Evolutionary conservation across 2,113 vertebrate species (phyloP).

Genomic region (Proterorhinus semilunaris): DNA sequence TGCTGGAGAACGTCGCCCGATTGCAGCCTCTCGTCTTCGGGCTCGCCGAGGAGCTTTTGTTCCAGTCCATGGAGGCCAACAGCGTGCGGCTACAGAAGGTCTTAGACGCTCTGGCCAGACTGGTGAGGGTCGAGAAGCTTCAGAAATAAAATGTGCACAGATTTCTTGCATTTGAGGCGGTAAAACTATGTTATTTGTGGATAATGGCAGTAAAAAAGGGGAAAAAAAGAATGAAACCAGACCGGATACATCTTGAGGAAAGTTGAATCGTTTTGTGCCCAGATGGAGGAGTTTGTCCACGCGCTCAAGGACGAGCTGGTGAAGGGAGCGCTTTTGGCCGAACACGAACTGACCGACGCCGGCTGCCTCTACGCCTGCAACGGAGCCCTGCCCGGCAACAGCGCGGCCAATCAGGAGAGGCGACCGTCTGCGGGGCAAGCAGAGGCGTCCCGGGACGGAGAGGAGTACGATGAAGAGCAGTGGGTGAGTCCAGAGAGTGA

Average conservation of each 20-base stretch:
- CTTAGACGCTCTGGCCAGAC: constrained; percentile 24
- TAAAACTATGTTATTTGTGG: no score
- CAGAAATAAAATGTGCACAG: no score
- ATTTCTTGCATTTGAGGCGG: no score
- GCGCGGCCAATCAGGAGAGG: constrained; percentile 47
- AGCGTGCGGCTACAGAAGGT: constrained; percentile 18
- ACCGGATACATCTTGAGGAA: no score
- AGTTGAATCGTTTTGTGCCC: neutral
- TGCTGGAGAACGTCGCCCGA: constrained; percentile 44
- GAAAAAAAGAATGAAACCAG: no score
- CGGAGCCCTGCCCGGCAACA: constrained; percentile 25
- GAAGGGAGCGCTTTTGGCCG: constrained; percentile 80
- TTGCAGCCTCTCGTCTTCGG: constrained; percentile 64
- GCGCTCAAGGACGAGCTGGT: constrained; percentile 89
- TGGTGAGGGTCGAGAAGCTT: constrained; percentile 28
- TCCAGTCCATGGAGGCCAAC: constrained; percentile 42
- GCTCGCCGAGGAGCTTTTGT: constrained; percentile 56
- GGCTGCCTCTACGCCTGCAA: constrained; percentile 54
- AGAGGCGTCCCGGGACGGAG: constrained; percentile 73
- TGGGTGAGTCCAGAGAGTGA: constrained; percentile 78
- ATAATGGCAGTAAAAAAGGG: no score
- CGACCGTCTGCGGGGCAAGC: constrained; percentile 50
- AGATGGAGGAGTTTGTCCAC: constrained; percentile 87
- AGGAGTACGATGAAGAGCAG: constrained; percentile 85
- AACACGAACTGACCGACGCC: constrained; percentile 75